phyloP scores from a whole-genome alignment of 2,113 vertebrate genomes.

The Tragelaphus buxtoni region DNA sequence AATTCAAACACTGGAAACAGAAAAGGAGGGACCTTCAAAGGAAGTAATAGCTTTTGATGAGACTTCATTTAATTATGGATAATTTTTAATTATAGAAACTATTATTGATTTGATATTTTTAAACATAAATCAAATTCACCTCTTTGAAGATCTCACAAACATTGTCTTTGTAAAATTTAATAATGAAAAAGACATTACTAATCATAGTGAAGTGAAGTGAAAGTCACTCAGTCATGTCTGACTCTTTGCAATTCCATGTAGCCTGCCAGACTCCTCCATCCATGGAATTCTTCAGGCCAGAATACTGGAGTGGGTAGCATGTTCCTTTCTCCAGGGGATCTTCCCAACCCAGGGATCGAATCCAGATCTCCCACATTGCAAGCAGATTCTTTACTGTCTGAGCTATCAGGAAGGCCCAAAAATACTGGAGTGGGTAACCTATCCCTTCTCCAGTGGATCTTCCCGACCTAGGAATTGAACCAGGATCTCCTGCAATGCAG shows the following conservation, averaged over 20 bases:
- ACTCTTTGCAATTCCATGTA: neutral
- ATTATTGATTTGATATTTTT: neutral
- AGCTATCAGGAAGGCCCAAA: neutral
- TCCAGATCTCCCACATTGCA: neutral
- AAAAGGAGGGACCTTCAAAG: conserved; percentile 2
- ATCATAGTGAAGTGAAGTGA: neutral
- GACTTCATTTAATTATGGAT: neutral
- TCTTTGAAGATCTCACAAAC: conserved; percentile 16
- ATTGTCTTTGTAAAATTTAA: conserved; percentile 9
- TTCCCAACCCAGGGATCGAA: neutral
- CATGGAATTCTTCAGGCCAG: neutral
- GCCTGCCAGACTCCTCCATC: neutral
- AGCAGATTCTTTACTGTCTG: neutral
- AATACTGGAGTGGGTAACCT: neutral
- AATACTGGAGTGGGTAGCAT: neutral
- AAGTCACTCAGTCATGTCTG: neutral
- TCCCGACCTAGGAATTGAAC: neutral
- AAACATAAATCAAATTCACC: neutral
- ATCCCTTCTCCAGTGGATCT: neutral
- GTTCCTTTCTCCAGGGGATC: neutral
- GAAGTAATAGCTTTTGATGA: conserved; percentile 27
- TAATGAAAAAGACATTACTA: neutral
- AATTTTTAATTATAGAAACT: neutral
- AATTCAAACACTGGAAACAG: conserved; percentile 4
- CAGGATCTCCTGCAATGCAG: neutral